These are phyloP conservation scores for Marronus borbonicus DNA, from an alignment of 2,888 invertebrate genomes.

Conservation along the genomic window DNA sequence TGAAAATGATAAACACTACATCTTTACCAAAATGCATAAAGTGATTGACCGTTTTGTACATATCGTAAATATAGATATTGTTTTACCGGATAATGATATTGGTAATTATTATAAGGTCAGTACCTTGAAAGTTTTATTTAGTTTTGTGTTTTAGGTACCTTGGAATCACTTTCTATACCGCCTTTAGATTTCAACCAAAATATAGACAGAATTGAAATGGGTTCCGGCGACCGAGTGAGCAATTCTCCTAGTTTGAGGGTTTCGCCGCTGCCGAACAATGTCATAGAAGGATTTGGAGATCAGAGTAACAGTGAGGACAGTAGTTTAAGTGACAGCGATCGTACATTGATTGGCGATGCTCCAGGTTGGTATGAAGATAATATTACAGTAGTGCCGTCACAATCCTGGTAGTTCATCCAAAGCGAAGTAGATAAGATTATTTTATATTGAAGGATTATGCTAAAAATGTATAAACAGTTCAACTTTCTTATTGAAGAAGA, in stretches of 20 bases:
- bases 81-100: constrained; percentile 76
- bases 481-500: no score
- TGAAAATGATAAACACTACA: constrained; percentile 71
- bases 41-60: constrained; percentile 75
- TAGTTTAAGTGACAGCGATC: constrained; percentile 82
- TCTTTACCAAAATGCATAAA: constrained; percentile 71
- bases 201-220: constrained; percentile 57
- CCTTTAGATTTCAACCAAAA: constrained; percentile 67
- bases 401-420: not conserved
- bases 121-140: constrained; percentile 26
- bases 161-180: constrained; percentile 73
- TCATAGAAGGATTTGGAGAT: constrained; percentile 69
- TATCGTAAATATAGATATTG: constrained; percentile 76
- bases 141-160: constrained; percentile 64
- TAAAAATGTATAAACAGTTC: no score
- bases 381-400: not conserved
- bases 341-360: constrained; percentile 76
- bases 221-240: constrained; percentile 59
- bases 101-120: constrained; percentile 67
- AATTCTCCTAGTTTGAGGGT: constrained; percentile 62
- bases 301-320: constrained; percentile 85
- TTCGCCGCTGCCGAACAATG: constrained; percentile 64
- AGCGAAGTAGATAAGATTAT: not conserved
- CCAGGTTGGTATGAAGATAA: constrained; percentile 68
- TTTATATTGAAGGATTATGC: not conserved